Evolutionary conservation across 2,888 invertebrate genomes (phyloP).

Genomic region (Habroteleia sp.): DNA sequence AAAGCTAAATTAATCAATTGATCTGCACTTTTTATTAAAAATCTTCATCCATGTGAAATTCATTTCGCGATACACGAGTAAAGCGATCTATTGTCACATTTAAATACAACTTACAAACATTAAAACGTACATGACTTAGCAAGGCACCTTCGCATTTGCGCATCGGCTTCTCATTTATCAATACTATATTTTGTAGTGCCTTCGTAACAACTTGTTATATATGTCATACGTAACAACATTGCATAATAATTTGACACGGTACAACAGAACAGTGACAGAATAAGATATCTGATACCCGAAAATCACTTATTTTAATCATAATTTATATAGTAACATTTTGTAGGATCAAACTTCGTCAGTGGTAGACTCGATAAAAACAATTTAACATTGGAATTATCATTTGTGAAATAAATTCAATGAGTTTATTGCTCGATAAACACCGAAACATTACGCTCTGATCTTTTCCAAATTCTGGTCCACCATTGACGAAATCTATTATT

Average conservation of each 20-base stretch:
- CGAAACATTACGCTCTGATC: no score
- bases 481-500: not conserved
- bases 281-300: not conserved
- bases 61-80: slow-evolving; percentile 29
- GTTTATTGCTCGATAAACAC: slow-evolving; percentile 2
- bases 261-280: slow-evolving; percentile 16
- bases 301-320: not conserved
- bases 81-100: slow-evolving; percentile 50
- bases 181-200: slow-evolving; percentile 34
- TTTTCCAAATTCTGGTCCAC: no score
- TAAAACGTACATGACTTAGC: slow-evolving; percentile 45
- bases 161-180: not conserved
- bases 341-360: slow-evolving; percentile 2
- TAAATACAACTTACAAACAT: slow-evolving; percentile 50
- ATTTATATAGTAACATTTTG: no score
- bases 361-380: not conserved
- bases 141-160: slow-evolving; percentile 51
- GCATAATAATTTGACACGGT: slow-evolving; percentile 26
- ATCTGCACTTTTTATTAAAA: slow-evolving; percentile 43
- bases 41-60: slow-evolving; percentile 32
- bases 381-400: not conserved
- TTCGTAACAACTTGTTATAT: slow-evolving; percentile 40
- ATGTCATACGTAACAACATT: slow-evolving; percentile 23
- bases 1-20: not conserved
- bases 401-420: not conserved